Evolutionary conservation across 2,888 invertebrate genomes (phyloP), one percentile per base, ranked within the genome.

Genomic region (Callyntrura guangdongensis): DNA sequence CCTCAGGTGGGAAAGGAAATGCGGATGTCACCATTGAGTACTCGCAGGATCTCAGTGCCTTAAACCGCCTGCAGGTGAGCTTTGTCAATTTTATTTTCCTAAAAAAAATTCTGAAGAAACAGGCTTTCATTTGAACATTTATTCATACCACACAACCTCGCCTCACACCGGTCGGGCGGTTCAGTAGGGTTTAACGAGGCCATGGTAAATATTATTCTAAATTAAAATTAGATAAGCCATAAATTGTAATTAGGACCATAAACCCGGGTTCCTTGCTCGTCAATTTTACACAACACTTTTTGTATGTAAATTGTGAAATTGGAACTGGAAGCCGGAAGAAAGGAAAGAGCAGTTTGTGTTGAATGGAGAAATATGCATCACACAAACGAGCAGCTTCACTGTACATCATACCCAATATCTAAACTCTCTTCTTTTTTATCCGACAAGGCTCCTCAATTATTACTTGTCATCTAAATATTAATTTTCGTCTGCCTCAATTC

Each of bases 11-110:
- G 95, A 94, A 94, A 79, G 96, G 96, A 92, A 95, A 95, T 94
- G 97, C 98, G 96, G 98, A 98, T 96, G 97, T 98, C 95, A 98
- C 97, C 97, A 98, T 98, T 96, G 98, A 98, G 96, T 98, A 98
- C 96, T 97, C 97, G 96, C 96, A 98, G 96, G 98, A 98, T 96
- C 96, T 98, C 96, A 98, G 97, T 96, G 97, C 98, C 96, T 97
- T 98, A 96, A 97, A 98, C 96, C 97, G 98, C 96, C 97, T 98
- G 96, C 98, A 98, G 98, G 98, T 98, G 97, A 96, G 96, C 67
- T 27, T 64, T 53, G 20, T 17, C 72, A 17, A 11, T 20, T 49
- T 20, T 45, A 20, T 11, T 72, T 45, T 72, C n/a, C n/a, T 36
- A 6, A 36, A 45, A 5, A 69, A 9, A n/a, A n/a, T n/a, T n/a